phyloP scores from a whole-genome alignment of 2,113 vertebrate species.

The Cariama cristata region DNA sequence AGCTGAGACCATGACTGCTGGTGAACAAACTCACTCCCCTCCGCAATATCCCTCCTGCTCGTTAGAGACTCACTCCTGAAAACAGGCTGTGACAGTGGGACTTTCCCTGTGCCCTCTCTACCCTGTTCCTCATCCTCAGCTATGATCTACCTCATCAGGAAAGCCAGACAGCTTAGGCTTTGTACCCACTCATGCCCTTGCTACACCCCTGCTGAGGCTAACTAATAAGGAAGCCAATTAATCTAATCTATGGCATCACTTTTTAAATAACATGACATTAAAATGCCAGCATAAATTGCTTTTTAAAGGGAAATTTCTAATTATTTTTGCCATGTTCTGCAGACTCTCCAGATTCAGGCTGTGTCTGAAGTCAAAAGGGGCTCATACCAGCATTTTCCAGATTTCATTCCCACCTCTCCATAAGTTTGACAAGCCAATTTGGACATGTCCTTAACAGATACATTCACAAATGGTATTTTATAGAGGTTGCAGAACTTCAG shows the following conservation, averaged over 20 bases:
- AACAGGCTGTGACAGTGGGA: not conserved
- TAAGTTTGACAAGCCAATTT: not conserved
- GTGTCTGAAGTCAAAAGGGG: not conserved
- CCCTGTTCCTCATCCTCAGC: not conserved
- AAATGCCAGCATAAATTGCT: not conserved
- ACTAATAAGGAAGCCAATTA: slow-evolving; percentile 28
- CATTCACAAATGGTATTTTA: not conserved
- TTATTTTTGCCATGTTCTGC: not conserved
- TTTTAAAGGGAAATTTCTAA: slow-evolving; percentile 11
- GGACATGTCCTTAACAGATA: not conserved
- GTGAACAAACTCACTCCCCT: not conserved
- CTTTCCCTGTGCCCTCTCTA: not conserved
- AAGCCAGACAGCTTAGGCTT: not conserved
- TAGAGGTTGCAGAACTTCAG: not conserved
- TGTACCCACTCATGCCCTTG: not conserved
- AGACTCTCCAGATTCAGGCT: not conserved
- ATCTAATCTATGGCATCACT: not conserved
- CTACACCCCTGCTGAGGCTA: not conserved
- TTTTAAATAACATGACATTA: not conserved
- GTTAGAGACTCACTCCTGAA: not conserved
- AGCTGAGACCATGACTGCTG: not conserved
- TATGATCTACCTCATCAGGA: not conserved
- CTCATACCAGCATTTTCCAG: not conserved
- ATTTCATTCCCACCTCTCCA: not conserved
- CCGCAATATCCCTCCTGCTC: not conserved